phyloP scores from a whole-genome alignment of 2,888 invertebrate species.

The Aelia acuminata region DNA sequence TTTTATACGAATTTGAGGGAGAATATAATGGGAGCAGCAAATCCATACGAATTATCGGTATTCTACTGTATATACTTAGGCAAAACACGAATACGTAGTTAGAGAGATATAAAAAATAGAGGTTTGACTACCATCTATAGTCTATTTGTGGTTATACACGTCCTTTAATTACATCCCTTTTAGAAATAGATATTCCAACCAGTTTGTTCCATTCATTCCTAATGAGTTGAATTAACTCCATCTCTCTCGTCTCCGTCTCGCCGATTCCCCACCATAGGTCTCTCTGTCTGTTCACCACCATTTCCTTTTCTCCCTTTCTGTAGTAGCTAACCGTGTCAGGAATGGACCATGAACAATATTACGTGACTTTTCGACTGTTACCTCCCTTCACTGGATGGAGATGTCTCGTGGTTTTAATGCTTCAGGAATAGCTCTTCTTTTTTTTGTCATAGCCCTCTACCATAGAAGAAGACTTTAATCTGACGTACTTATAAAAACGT shows the following conservation, averaged over 20 bases:
- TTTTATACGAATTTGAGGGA: too few relatives aligned
- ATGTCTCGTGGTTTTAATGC: background rate
- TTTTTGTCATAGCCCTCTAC: background rate
- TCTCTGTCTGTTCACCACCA: background rate
- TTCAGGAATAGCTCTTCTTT: background rate
- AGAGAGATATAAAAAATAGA: too few relatives aligned
- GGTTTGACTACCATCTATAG: too few relatives aligned
- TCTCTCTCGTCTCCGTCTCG: background rate
- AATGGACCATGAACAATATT: slow-evolving; percentile 17
- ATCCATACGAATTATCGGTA: too few relatives aligned
- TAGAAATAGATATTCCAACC: background rate
- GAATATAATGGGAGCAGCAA: too few relatives aligned
- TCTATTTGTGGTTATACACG: too few relatives aligned
- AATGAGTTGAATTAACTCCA: background rate
- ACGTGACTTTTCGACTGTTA: slow-evolving; percentile 9
- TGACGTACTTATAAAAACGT: too few relatives aligned
- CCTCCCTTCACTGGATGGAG: background rate
- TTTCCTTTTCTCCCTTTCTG: background rate
- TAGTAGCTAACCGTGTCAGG: background rate
- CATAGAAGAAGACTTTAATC: too few relatives aligned
- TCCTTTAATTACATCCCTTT: background rate
- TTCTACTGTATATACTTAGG: too few relatives aligned
- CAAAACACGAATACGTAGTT: too few relatives aligned
- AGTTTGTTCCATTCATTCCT: background rate
- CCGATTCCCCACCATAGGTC: background rate